Evolutionary conservation across 2,888 invertebrate genomes (phyloP).

Genomic region (Melieria picta): DNA sequence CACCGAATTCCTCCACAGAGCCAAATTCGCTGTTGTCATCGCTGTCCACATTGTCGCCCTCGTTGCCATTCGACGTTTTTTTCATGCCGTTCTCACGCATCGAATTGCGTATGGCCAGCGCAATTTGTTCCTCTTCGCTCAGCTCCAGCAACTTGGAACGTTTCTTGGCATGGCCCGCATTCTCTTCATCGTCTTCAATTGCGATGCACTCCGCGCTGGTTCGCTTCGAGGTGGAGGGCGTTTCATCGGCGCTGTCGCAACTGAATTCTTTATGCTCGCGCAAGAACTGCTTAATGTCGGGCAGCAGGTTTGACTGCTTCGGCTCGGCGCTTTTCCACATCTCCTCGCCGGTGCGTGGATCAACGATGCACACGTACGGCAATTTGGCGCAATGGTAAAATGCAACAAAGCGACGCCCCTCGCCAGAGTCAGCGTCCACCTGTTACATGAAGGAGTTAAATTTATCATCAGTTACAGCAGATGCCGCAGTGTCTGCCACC

Average conservation of each 20-base stretch:
- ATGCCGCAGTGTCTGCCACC: neutral
- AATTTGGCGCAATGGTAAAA: conserved; percentile 73
- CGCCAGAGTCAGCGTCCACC: conserved; percentile 66
- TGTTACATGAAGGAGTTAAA: conserved; percentile 29
- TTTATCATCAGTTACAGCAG: neutral
- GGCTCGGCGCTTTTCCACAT: conserved; percentile 62
- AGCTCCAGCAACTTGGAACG: conserved; percentile 57
- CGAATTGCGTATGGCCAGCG: conserved; percentile 64
- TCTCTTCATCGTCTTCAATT: conserved; percentile 29
- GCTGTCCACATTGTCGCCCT: conserved; percentile 34
- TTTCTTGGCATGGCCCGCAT: conserved; percentile 48
- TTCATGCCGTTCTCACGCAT: conserved; percentile 58
- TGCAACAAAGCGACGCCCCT: conserved; percentile 73
- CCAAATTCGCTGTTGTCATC: conserved; percentile 51
- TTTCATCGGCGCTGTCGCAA: conserved; percentile 47
- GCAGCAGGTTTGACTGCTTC: conserved; percentile 54
- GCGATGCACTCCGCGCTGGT: conserved; percentile 41
- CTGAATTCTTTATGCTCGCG: conserved; percentile 56
- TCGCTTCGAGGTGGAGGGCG: conserved; percentile 54
- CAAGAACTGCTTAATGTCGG: conserved; percentile 52
- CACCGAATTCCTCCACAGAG: conserved; percentile 55
- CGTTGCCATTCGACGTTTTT: conserved; percentile 27
- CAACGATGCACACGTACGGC: conserved; percentile 74
- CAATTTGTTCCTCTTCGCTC: conserved; percentile 63
- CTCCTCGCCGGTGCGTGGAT: conserved; percentile 75